Evolutionary conservation across 1,140 invertebrate species (phyloP).

Genomic region (Eupristina koningsbergeri): DNA sequence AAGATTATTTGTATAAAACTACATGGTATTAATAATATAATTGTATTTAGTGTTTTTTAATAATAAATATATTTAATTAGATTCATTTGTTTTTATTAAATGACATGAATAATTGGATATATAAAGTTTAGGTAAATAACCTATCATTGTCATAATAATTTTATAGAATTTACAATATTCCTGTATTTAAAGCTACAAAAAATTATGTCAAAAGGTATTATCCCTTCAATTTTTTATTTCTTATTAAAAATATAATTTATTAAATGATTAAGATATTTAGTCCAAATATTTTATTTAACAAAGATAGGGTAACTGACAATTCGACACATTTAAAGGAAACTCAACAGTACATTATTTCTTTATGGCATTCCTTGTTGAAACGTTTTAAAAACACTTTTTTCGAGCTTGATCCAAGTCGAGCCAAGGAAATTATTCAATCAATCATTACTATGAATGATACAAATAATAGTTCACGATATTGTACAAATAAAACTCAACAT

Average conservation of each 20-base stretch:
- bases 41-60: background rate
- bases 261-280: background rate
- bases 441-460: background rate
- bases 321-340: background rate
- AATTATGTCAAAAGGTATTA: constrained; percentile 16
- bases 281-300: background rate
- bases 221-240: background rate
- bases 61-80: background rate
- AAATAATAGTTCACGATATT: too few relatives aligned
- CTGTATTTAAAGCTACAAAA: background rate
- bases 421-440: background rate
- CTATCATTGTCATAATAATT: background rate
- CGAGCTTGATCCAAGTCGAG: background rate
- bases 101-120: background rate
- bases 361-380: background rate
- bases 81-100: constrained; percentile 2
- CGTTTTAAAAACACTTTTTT: background rate
- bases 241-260: background rate
- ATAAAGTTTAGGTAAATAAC: background rate
- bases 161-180: background rate
- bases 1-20: background rate
- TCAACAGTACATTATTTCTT: background rate
- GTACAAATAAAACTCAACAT: background rate
- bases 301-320: background rate
- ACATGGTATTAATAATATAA: background rate